phyloP scores from a whole-genome alignment of 1,140 invertebrate genomes.

The Penaeus vannamei region DNA sequence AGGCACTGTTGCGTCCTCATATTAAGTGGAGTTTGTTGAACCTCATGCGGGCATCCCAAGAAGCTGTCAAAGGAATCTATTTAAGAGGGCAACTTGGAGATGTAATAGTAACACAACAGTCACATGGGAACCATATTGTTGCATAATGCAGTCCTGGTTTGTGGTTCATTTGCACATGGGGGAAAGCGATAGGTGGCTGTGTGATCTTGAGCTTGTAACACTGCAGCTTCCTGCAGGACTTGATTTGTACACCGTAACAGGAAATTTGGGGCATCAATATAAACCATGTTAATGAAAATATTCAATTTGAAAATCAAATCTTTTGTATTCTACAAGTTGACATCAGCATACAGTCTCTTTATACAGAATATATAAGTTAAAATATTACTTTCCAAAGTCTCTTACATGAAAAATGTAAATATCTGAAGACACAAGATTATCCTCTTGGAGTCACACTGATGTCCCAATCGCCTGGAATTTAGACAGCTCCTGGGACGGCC shows the following conservation, averaged over 20 bases:
- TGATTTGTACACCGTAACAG: conserved; percentile 63
- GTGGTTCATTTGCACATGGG: conserved; percentile 53
- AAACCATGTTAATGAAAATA: conserved; percentile 41
- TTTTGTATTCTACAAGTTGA: neutral
- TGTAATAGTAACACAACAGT: conserved; percentile 43
- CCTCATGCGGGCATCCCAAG: conserved; percentile 57
- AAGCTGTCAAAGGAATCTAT: conserved; percentile 60
- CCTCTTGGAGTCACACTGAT: conserved; percentile 47
- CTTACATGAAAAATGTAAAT: neutral
- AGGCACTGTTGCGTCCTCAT: conserved; percentile 62
- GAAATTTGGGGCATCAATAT: conserved; percentile 60
- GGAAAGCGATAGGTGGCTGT: conserved; percentile 40
- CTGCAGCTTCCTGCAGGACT: conserved; percentile 49
- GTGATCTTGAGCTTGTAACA: conserved; percentile 61
- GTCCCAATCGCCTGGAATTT: conserved; percentile 50
- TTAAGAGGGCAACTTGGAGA: conserved; percentile 27
- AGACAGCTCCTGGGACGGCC: conserved; percentile 56
- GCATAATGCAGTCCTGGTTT: conserved; percentile 52
- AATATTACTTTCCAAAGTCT: conserved; percentile 18
- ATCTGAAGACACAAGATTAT: conserved; percentile 17
- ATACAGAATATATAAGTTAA: conserved; percentile 17
- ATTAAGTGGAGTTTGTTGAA: conserved; percentile 49
- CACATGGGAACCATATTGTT: conserved; percentile 49
- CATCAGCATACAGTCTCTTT: too few relatives aligned
- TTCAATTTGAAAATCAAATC: conserved; percentile 12